Base-by-base conservation (phyloP, 2,888 invertebrate genomes). In the Pyrrhia umbra region DNA sequence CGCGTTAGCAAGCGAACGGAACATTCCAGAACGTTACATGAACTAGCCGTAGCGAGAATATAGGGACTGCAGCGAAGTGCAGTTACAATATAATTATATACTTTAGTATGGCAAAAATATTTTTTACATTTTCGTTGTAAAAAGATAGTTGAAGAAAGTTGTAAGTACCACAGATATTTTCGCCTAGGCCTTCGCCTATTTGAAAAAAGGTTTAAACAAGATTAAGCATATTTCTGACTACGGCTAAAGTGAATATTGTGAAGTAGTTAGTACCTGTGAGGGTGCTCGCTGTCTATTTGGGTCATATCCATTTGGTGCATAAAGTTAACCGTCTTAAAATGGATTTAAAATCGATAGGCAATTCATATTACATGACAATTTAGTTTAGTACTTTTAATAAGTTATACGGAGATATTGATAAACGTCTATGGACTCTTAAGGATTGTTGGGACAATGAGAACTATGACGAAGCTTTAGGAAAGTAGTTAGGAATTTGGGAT, bases 1-100 rank as follows among this genome's bases (percentile, higher is more conserved):
- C 75, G 79, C 75, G 85, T 86, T 84, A 86, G 76, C 72, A 72
- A 75, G 73, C 60, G 18, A 65, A 55, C 21, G 59, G 34, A 9
- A 30, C 9, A 47, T 18, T 27, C 21, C 10, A 18, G 20, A 15
- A 15, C n/a, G 30, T 39, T 16, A 62, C 21, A 74, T 68, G 75
- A 74, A 34, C 2, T 20, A 57, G 40, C 23, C 68, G 73, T 30
- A 37, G 74, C 52, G 60, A 9, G 43, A 58, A 56, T 13, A 47
- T 16, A 13, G 0, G 2, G 4, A 0, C 4, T 21, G 5, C 13
- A 2, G 13, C n/a, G n/a, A n/a, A n/a, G n/a, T n/a, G n/a, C n/a
- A n/a, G n/a, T n/a, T n/a, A n/a, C n/a, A n/a, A n/a, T n/a, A n/a
- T n/a, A n/a, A n/a, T n/a, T n/a, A n/a, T n/a, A n/a, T n/a, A n/a